Percentiles rank a stretch among this genome's conserved stretches.
These are phyloP conservation scores for Cosmia trapezina DNA, from an alignment of 2,888 invertebrate species.

Conservation along the genomic window DNA sequence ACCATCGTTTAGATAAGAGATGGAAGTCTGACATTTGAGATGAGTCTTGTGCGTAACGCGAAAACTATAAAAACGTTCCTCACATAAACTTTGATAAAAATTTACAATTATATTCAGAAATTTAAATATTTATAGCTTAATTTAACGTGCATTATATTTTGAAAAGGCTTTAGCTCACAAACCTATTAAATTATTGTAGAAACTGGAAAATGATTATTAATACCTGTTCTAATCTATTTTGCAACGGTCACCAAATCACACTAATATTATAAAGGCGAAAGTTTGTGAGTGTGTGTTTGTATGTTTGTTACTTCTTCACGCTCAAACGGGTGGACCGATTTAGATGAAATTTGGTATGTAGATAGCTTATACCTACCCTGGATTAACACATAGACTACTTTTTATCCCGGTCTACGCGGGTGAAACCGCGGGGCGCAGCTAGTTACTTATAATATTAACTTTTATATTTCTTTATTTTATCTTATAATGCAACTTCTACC, in stretches of 20 bases:
- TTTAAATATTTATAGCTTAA: background rate
- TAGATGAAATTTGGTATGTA: too few species aligned
- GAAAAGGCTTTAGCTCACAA: background rate
- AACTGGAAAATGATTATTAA: background rate
- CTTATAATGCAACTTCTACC: background rate
- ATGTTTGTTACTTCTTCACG: too few species aligned
- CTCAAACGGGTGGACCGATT: too few species aligned
- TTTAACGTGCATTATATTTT: background rate
- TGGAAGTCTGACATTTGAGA: conserved; percentile 39
- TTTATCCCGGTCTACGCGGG: too few species aligned
- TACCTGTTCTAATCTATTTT: background rate
- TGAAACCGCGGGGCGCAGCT: too few species aligned
- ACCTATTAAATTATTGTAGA: background rate
- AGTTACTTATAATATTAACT: background rate
- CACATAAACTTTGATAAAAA: conserved; percentile 3
- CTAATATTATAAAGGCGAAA: too few species aligned
- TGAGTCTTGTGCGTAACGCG: conserved; percentile 19
- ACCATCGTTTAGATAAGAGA: conserved; percentile 56
- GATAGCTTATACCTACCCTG: too few species aligned
- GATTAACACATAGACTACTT: too few species aligned
- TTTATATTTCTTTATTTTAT: background rate
- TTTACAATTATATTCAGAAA: background rate
- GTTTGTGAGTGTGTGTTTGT: too few species aligned
- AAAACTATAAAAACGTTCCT: conserved; percentile 1
- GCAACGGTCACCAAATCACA: too few species aligned